A percentile compares a stretch with the other conserved stretches of the same genome.
Conservation (phyloP, 2,113 vertebrate genomes). For the Romanogobio albipinnatus region DNA sequence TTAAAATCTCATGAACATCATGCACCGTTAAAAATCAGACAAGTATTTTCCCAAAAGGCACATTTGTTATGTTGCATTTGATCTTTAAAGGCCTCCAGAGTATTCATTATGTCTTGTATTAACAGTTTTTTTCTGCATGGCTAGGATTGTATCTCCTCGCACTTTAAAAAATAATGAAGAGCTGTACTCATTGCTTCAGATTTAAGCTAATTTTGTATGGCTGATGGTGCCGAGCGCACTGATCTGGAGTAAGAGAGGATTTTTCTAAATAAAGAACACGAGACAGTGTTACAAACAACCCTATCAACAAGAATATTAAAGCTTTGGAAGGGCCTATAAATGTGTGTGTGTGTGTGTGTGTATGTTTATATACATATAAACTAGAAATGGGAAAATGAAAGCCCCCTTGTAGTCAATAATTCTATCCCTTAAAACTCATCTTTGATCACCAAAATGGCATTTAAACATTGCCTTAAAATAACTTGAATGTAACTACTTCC, state of each 20-base stretch:
- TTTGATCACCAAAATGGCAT: too few relatives aligned
- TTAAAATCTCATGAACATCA: too few relatives aligned
- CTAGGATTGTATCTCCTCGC: slow-evolving; percentile 20
- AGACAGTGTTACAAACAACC: not conserved
- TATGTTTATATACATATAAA: too few relatives aligned
- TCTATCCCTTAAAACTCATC: too few relatives aligned
- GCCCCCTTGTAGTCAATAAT: too few relatives aligned
- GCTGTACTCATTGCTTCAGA: slow-evolving; percentile 79
- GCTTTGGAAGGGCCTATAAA: too few relatives aligned
- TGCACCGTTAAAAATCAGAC: not conserved
- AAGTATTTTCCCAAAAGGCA: not conserved
- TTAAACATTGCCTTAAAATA: too few relatives aligned
- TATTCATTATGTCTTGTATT: not conserved
- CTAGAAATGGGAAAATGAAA: too few relatives aligned
- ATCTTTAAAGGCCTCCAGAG: not conserved
- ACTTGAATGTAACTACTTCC: too few relatives aligned
- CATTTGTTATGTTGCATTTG: not conserved
- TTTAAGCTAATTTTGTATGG: slow-evolving; percentile 55
- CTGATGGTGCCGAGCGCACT: not conserved
- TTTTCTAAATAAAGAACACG: too few relatives aligned
- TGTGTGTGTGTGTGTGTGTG: too few relatives aligned
- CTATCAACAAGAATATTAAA: not conserved
- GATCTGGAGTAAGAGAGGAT: not conserved
- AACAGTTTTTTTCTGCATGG: not conserved
- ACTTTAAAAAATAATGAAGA: slow-evolving; percentile 63